Evolutionary conservation across 2,113 vertebrate species (phyloP), one percentile per base, ranked within the genome.

Genomic region (Chaetodon auriga): DNA sequence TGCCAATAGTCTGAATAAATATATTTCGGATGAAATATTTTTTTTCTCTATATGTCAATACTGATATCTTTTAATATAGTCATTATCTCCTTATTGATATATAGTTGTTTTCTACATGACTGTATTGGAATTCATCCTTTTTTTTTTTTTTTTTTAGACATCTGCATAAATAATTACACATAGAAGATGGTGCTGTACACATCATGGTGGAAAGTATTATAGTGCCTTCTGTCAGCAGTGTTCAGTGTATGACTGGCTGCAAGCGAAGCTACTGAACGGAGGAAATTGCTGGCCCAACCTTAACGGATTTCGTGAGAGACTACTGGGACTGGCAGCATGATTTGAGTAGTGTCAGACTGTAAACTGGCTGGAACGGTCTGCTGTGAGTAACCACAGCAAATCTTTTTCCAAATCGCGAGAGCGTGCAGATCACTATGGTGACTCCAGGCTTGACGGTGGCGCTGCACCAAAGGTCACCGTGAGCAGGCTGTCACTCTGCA

Each of bases 141-240:
- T 77, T 68, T 85, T 74, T 68, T 85, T 74, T 57, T 35, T 84
- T 81, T 86, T 73, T 84, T 76, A 93, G 85, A 95, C 89, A 95
- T 93, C 89, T 94, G 93, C 90, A 94, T 94, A 95, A 94, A 95
- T 94, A 95, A 93, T 91, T 91, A 94, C 91, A 93, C 89, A 91
- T 90, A 93, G 71, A 92, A 91, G 87, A 95, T 90, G 93, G 94
- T 96, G 94, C 95, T 95, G 89, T 94, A 93, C 93, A 95, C 90
- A 86, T 92, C 60, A 86, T 84, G 84, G 86, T 88, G 87, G 87
- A 91, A 91, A 91, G 76, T 91, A 89, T 86, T 86, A 65, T 84
- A 88, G 87, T 87, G 85, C 71, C 68, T 82, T 84, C 68, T 81
- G 72, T 86, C 68, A 78, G 84, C 78, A 77, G 83, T 83, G 76